Conservation (phyloP, 1,140 invertebrate species). For the Bilobella aurantiaca region DNA sequence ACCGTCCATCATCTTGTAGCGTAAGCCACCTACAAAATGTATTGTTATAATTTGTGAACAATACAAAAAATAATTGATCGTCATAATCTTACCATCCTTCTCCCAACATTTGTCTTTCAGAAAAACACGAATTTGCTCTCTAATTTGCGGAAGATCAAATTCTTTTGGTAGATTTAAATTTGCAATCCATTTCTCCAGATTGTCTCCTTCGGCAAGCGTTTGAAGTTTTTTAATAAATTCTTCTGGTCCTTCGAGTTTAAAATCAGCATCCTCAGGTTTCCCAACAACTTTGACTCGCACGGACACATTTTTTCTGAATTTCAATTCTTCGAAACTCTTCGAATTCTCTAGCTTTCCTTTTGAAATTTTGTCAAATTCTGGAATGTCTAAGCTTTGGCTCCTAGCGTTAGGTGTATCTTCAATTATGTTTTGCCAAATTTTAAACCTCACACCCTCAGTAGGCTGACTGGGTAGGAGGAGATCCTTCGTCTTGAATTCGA, state of each 20-base stretch:
- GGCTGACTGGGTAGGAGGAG: too few relatives aligned
- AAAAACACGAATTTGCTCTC: neutral
- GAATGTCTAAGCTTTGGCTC: too few relatives aligned
- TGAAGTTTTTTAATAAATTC: neutral
- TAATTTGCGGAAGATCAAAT: neutral
- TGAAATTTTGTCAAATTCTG: too few relatives aligned
- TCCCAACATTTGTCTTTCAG: neutral
- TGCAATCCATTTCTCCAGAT: slow-evolving; percentile 6
- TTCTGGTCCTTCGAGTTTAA: neutral
- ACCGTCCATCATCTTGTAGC: neutral
- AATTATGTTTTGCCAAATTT: too few relatives aligned
- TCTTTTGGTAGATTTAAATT: slow-evolving; percentile 5
- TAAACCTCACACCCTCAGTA: too few relatives aligned
- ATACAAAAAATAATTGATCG: too few relatives aligned
- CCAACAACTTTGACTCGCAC: neutral
- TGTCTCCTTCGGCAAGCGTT: neutral
- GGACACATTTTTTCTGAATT: too few relatives aligned
- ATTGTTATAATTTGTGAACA: too few relatives aligned
- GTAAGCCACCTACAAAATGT: too few relatives aligned
- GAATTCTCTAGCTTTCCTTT: too few relatives aligned
- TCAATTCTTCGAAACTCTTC: too few relatives aligned
- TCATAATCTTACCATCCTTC: neutral
- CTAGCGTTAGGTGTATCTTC: too few relatives aligned
- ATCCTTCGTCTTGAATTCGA: neutral
- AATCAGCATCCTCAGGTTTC: neutral